Conservation (phyloP, 30 jellyfish, hydroid and myxozoan genomes). For the Rhopilema esculentum region DNA sequence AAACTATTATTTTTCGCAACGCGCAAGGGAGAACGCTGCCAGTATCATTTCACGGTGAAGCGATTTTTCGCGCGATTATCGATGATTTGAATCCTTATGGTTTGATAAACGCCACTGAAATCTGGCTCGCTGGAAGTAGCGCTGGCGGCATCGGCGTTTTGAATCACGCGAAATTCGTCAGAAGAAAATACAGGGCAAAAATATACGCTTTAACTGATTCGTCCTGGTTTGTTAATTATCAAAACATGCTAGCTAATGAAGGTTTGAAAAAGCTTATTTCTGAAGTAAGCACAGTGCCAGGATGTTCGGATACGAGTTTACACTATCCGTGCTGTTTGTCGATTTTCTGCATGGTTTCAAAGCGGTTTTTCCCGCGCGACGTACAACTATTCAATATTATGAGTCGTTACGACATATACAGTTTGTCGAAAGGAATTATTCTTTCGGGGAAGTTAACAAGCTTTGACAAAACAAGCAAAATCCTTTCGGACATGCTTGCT, state of each 20-base stretch:
- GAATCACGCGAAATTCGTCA: slow-evolving; percentile 60
- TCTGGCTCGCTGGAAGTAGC: slow-evolving; percentile 87
- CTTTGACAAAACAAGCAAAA: slow-evolving; percentile 27
- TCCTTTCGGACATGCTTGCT: slow-evolving; percentile 72
- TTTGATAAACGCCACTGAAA: slow-evolving; percentile 47
- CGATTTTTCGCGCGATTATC: slow-evolving; percentile 63
- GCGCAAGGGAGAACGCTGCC: neutral
- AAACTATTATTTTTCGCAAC: slow-evolving; percentile 1
- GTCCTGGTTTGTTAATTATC: slow-evolving; percentile 83
- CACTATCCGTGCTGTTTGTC: slow-evolving; percentile 93
- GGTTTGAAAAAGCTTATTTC: neutral
- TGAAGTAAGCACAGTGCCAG: slow-evolving; percentile 6
- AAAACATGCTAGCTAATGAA: slow-evolving; percentile 41
- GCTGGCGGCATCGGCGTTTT: slow-evolving; percentile 96
- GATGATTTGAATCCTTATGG: slow-evolving; percentile 62
- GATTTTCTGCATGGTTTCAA: slow-evolving; percentile 69
- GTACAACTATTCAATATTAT: slow-evolving; percentile 55
- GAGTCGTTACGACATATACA: slow-evolving; percentile 76
- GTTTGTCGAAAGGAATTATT: slow-evolving; percentile 51
- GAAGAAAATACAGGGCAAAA: slow-evolving; percentile 8
- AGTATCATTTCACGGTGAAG: slow-evolving; percentile 65
- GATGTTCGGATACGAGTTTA: slow-evolving; percentile 63
- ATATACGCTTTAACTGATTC: slow-evolving; percentile 73
- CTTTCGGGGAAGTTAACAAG: slow-evolving; percentile 19
- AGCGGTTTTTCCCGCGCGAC: slow-evolving; percentile 45